phyloP scores from a whole-genome alignment of 2,113 vertebrate species.

The Macroglossus sobrinus region DNA sequence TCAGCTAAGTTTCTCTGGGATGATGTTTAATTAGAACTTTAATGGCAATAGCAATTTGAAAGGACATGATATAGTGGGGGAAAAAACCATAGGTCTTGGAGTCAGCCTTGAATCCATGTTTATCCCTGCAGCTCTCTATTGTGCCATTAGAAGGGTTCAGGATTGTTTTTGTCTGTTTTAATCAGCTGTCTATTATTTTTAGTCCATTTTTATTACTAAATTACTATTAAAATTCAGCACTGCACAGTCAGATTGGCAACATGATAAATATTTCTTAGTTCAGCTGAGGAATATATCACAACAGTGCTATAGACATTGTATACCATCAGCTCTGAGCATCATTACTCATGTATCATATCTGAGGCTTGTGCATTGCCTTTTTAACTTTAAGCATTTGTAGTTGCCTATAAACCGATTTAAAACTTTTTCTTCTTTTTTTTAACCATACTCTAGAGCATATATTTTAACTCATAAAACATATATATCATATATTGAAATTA shows the following conservation, averaged over 20 bases:
- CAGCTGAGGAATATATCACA: background rate
- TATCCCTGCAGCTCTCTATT: background rate
- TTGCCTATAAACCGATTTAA: background rate
- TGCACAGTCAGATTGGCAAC: background rate
- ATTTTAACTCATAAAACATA: conserved; percentile 40
- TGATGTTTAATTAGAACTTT: background rate
- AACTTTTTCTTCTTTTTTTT: background rate
- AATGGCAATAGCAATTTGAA: background rate
- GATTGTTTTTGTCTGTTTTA: background rate
- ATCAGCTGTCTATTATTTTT: background rate
- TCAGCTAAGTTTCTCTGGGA: background rate
- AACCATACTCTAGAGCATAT: background rate
- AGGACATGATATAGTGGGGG: background rate
- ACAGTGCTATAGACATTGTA: background rate
- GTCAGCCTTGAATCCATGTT: background rate
- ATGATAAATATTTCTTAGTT: background rate
- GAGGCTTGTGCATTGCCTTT: background rate
- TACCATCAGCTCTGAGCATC: background rate
- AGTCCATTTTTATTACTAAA: background rate
- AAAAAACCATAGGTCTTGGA: background rate
- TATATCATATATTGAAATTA: background rate
- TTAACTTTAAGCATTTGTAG: background rate
- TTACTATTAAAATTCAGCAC: background rate
- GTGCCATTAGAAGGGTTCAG: background rate
- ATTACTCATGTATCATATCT: background rate